Base-by-base conservation (phyloP, 2,797 vertebrate species). In the Sandelia bainsii region DNA sequence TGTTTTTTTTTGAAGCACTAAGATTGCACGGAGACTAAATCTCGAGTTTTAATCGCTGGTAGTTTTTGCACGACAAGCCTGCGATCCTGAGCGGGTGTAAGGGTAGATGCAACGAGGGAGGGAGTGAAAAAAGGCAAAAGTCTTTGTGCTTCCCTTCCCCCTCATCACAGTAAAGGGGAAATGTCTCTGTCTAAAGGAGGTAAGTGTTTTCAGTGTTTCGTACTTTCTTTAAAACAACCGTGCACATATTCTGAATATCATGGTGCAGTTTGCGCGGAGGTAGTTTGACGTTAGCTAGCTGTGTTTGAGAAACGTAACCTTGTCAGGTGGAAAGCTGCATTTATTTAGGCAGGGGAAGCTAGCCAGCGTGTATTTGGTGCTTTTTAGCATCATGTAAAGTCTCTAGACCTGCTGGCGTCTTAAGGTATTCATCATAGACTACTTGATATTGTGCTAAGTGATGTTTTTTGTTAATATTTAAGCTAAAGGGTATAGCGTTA, bases 111-210 rank as follows among this genome's bases (percentile, higher is more conserved):
- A 88, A 91, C 89, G 90, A 93, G 92, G 92, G 92, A 94, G 93
- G 90, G 94, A 96, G 94, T 90, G 85, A 93, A 94, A 94, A 93
- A 95, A 96, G 95, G 94, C 94, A 96, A 96, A 97, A 96, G 95
- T 96, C 96, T 96, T 96, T 97, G 96, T 97, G 96, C 94, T 95
- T 93, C 95, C 96, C 96, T 95, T 95, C 95, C 96, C 96, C 96
- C 95, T 90, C 92, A 94, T 90, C 96, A 94, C 92, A 96, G 95
- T 94, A 93, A 93, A 95, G 94, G 95, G 95, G 95, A 96, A 96
- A 97, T 97, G 96, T 96, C 96, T 96, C 94, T 96, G 91, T 87
- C 95, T 85, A 95, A 95, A 96, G 91, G 89, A 94, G 96, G 96
- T 96, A 95, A 96, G 96, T 91, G 50, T 62, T 75, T 70, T 70